phyloP scores from a whole-genome alignment of 2,888 invertebrate species.

The Empis livida region DNA sequence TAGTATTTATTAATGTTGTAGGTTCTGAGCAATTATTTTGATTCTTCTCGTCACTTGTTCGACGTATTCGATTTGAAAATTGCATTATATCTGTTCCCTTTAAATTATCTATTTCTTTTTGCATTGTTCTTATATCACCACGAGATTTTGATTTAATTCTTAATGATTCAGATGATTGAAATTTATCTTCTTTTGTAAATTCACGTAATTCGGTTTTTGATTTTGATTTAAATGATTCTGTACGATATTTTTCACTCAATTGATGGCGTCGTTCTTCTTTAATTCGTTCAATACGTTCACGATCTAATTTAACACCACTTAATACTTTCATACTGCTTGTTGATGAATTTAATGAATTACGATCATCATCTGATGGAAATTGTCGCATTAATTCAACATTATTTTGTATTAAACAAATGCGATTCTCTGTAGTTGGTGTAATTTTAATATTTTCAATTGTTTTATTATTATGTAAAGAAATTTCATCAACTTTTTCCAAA shows the following conservation, averaged over 20 bases:
- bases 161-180: slow-evolving; percentile 26
- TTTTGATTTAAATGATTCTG: slow-evolving; percentile 58
- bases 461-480: slow-evolving; percentile 9
- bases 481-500: slow-evolving; percentile 10
- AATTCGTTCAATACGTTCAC: slow-evolving; percentile 79
- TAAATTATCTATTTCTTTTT: slow-evolving; percentile 31
- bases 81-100: slow-evolving; percentile 12
- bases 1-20: neutral
- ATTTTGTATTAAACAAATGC: slow-evolving; percentile 45
- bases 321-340: slow-evolving; percentile 29
- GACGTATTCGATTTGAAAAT: slow-evolving; percentile 3
- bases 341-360: slow-evolving; percentile 19
- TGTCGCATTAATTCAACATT: slow-evolving; percentile 19
- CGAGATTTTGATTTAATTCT: slow-evolving; percentile 34
- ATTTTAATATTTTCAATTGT: slow-evolving; percentile 28
- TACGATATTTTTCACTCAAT: slow-evolving; percentile 72
- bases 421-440: slow-evolving; percentile 49
- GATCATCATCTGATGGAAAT: slow-evolving; percentile 24
- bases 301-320: slow-evolving; percentile 46
- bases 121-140: slow-evolving; percentile 28
- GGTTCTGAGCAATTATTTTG: slow-evolving; percentile 29
- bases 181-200: slow-evolving; percentile 24
- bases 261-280: slow-evolving; percentile 81
- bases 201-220: slow-evolving; percentile 33
- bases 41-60: slow-evolving; percentile 35